These are phyloP conservation scores for Pangasianodon hypophthalmus DNA, from an alignment of 2,113 vertebrate species.

Conservation along the genomic window DNA sequence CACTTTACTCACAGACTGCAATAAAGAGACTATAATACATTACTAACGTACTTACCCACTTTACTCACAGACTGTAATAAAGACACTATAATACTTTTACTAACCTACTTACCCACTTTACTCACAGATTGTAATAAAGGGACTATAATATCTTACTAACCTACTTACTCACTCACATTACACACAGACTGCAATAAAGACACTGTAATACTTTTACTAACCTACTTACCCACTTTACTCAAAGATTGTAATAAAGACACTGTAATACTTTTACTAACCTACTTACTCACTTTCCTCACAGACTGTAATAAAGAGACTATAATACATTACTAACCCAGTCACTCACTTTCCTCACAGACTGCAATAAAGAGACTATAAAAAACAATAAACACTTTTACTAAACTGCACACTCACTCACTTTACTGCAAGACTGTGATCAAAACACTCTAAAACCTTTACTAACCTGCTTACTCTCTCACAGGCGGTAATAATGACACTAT, in stretches of 20 bases:
- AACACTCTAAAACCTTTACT: not conserved
- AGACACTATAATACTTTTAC: not conserved
- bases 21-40: not conserved
- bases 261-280: not conserved
- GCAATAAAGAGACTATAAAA: too few species aligned
- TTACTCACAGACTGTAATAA: too few species aligned
- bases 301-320: too few species aligned
- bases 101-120: too few species aligned
- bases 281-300: not conserved
- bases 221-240: not conserved
- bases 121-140: not conserved
- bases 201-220: not conserved
- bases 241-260: not conserved
- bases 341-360: too few species aligned
- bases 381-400: too few species aligned
- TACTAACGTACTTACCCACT: not conserved
- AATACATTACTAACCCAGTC: too few species aligned
- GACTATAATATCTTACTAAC: too few species aligned
- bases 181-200: not conserved
- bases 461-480: not conserved
- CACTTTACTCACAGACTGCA: not conserved
- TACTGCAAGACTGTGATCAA: not conserved
- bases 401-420: too few species aligned
- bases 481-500: too few species aligned
- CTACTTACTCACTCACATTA: not conserved